phyloP scores from a whole-genome alignment of 1,140 invertebrate genomes.

The Conus betulinus region DNA sequence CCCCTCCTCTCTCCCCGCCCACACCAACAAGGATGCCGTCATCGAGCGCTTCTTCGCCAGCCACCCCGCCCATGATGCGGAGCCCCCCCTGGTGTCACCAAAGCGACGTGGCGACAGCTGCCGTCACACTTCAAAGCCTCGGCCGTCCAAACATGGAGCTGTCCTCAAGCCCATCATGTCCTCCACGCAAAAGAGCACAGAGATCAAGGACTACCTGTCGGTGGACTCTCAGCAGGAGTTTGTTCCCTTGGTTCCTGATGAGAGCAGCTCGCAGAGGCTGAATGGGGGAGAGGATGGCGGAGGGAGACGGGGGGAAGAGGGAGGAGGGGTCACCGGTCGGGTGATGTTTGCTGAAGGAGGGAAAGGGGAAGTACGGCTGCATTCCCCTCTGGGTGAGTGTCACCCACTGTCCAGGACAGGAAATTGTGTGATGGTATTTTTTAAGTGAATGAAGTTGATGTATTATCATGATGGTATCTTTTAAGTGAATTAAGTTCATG shows the following conservation, averaged over 20 bases:
- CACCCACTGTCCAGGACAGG: too few species aligned
- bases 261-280: slow-evolving; percentile 31
- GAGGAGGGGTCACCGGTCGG: neutral
- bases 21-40: slow-evolving; percentile 27
- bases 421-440: too few species aligned
- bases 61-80: neutral
- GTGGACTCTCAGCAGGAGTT: slow-evolving; percentile 41
- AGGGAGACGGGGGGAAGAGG: neutral
- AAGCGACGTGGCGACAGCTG: neutral
- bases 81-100: neutral
- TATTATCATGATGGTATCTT: too few species aligned
- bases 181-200: slow-evolving; percentile 61
- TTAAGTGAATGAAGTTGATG: too few species aligned
- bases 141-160: neutral
- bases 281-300: neutral
- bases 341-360: slow-evolving; percentile 23
- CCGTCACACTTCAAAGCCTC: too few species aligned
- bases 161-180: slow-evolving; percentile 58
- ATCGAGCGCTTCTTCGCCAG: slow-evolving; percentile 44
- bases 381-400: neutral
- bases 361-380: neutral
- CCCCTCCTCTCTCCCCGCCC: neutral
- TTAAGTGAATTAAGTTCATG: too few species aligned
- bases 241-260: slow-evolving; percentile 40
- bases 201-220: slow-evolving; percentile 48